Conservation (phyloP, 2,797 vertebrate genomes). For the Crypturellus tataupa region DNA sequence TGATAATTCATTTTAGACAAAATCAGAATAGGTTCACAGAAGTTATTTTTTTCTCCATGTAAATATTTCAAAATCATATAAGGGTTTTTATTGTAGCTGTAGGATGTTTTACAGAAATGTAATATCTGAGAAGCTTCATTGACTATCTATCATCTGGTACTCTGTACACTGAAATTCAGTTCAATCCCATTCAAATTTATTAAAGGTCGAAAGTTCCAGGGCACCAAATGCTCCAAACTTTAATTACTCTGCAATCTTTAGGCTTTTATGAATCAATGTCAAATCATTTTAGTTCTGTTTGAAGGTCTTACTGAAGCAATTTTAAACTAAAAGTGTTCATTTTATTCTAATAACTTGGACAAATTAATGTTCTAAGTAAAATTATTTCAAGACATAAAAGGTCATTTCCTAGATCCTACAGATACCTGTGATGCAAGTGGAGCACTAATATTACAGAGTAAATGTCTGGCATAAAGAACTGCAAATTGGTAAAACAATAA, state of each 20-base stretch:
- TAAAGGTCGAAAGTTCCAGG: conserved; percentile 6
- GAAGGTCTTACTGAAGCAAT: neutral
- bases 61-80: neutral
- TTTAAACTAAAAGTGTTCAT: neutral
- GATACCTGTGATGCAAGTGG: neutral
- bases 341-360: neutral
- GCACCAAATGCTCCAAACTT: neutral
- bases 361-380: neutral
- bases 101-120: neutral
- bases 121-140: neutral
- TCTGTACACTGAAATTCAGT: neutral
- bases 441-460: neutral
- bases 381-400: neutral
- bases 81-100: neutral
- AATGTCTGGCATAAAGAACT: neutral
- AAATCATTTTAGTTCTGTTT: neutral
- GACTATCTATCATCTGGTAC: neutral
- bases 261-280: conserved; percentile 2
- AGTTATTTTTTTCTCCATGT: neutral
- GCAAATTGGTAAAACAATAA: neutral
- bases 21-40: neutral
- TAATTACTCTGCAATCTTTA: neutral
- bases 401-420: neutral
- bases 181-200: conserved; percentile 2
- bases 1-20: neutral